Evolutionary conservation across 2,888 invertebrate species (phyloP), one percentile per base, ranked within the genome.

Genomic region (Rhaphigaster nebulosa): DNA sequence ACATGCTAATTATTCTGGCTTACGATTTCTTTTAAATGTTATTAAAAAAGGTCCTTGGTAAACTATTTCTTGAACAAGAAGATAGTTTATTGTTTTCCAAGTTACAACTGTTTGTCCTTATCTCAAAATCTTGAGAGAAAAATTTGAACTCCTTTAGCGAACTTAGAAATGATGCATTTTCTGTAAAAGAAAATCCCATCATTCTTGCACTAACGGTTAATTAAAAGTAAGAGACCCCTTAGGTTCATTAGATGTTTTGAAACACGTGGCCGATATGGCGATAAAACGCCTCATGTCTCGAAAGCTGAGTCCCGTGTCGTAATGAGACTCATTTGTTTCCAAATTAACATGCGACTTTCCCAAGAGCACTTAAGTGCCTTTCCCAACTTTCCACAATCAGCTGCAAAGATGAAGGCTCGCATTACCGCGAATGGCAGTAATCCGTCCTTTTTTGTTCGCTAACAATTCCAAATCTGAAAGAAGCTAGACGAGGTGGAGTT

Each of bases 311-410:
- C 34, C 8, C 70, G 20, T 76, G 70, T 76, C 38, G 70, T 76
- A 76, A 76, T 20, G 70, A 1, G 18, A 70, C 70, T 76, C 70
- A 76, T 76, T 76, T 76, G 70, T 76, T 76, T 76, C 70, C 70
- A 38, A 76, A 76, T 76, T 34, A 76, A 76, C 70, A 76, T 38
- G 70, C 20, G 70, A 38, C 70, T 76, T 76, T 76, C 70, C 70
- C 70, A 76, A 76, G 70, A 76, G 70, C 70, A 76, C 70, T 38
- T 76, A 76, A 10, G 38, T 1, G 38, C 4, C 70, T 76, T 76
- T 76, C 70, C 70, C 10, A 76, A 76, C 70, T 76, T 76, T 38
- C 70, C 70, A 38, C 70, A 76, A 76, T 76, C 70, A 76, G 34
- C 70, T 76, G 38, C 34, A 38, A 38, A 76, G 38, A 76, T 76